Base-by-base conservation (phyloP, 2,888 invertebrate genomes). In the Spilarctia lutea region DNA sequence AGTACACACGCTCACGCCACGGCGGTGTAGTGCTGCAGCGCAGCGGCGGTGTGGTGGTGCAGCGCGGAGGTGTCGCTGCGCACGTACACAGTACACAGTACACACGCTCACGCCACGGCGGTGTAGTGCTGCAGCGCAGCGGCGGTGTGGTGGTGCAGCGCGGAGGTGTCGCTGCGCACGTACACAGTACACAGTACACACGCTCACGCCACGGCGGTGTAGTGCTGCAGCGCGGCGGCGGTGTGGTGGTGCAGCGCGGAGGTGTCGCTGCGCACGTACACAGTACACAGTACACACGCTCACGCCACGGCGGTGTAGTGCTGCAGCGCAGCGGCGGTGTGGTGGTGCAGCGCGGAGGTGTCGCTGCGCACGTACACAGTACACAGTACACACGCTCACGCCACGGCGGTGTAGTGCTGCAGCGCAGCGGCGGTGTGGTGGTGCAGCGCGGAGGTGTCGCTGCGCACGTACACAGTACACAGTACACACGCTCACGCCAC, bases 81-180 rank as follows among this genome's bases (percentile, higher is more conserved):
- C 97, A 48, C 48, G 48, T 24, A 52, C 48, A 24, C 48, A 48
- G n/a, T 35, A 30, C 27, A 65, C 65, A 2, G 48, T 39, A 33
- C 30, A 66, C 39, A 3, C 24, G 67, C 80, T 88, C 85, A 91
- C 24, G 91, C 88, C 68, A 89, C 86, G 35, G 88, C 91, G 7
- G 65, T 90, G 79, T 93, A 94, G 77, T 94, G 94, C 27, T 90
- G 85, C 0, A 94, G 83, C 0, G 93, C 90, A 13, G 93, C 93
- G 10, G 92, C 91, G 7, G 93, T 91, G 84, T 93, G 91, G 60
- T 90, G 92, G 56, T 89, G 90, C 6, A 93, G 78, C 0, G 93
- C 90, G 76, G 97, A 96, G 69, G 97, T 97, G 88, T 97, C 97
- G 82, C 98, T 97, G 78, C 97, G 97, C 97, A 48, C 48, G 48